phyloP scores from a whole-genome alignment of 2,797 vertebrate genomes.

The Coendou prehensilis region DNA sequence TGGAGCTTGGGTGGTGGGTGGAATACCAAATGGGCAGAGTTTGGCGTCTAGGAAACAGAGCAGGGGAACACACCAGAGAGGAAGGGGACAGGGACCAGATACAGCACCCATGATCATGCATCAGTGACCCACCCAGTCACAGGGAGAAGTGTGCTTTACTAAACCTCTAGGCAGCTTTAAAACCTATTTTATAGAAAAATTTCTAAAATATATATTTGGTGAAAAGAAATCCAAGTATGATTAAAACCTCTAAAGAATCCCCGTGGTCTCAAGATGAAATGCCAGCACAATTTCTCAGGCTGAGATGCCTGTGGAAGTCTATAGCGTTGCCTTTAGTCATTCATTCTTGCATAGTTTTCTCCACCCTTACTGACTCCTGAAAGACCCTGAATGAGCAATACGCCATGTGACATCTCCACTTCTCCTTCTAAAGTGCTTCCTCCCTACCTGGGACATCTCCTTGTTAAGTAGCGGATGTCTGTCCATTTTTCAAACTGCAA shows the following conservation, averaged over 20 bases:
- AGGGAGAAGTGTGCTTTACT: neutral
- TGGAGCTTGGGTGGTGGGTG: neutral
- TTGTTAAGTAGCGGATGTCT: neutral
- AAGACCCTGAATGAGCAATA: neutral
- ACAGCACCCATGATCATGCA: neutral
- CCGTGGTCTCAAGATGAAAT: neutral
- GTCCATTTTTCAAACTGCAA: neutral
- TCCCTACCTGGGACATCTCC: neutral
- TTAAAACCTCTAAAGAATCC: neutral
- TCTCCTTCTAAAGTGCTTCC: neutral
- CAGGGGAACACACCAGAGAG: neutral
- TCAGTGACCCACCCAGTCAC: neutral
- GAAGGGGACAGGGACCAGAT: neutral
- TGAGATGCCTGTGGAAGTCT: neutral
- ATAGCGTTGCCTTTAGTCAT: neutral
- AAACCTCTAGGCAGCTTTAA: neutral
- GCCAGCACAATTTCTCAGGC: neutral
- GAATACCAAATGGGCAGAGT: neutral
- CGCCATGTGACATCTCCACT: neutral
- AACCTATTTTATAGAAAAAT: neutral
- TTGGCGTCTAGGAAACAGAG: neutral
- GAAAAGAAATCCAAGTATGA: neutral
- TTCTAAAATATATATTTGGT: conserved; percentile 28
- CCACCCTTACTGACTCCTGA: neutral
- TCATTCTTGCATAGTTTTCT: neutral